Percentiles rank a stretch among this genome's conserved stretches.
phyloP scores from a whole-genome alignment of 1,140 invertebrate species.

The Proctacanthus coquilletti region DNA sequence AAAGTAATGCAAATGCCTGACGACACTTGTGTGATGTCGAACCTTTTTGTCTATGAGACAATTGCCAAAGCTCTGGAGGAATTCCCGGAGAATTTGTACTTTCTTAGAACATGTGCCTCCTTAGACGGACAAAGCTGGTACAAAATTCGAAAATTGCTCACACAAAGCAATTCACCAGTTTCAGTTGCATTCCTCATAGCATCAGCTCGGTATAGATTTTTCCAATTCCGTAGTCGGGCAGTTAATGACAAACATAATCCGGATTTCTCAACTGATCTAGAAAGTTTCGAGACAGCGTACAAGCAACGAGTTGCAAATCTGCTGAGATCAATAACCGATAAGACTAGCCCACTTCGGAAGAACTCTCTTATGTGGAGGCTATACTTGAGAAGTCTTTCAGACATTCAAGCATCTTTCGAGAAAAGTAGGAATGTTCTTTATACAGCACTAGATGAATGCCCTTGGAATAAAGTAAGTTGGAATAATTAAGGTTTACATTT shows the following conservation, averaged over 20 bases:
- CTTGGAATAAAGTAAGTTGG: slow-evolving; percentile 46
- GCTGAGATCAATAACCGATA: slow-evolving; percentile 14
- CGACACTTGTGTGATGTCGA: slow-evolving; percentile 12
- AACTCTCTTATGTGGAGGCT: slow-evolving; percentile 27
- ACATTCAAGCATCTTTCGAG: slow-evolving; percentile 14
- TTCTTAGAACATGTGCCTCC: slow-evolving; percentile 26
- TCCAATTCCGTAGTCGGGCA: neutral
- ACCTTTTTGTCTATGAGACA: slow-evolving; percentile 17
- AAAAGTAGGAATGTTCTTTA: slow-evolving; percentile 33
- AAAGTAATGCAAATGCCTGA: slow-evolving; percentile 28
- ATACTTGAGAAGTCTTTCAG: slow-evolving; percentile 18
- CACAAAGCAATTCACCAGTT: slow-evolving; percentile 13
- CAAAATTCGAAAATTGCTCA: slow-evolving; percentile 11
- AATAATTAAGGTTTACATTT: neutral
- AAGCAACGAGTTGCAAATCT: slow-evolving; percentile 21
- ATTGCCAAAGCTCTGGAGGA: slow-evolving; percentile 26
- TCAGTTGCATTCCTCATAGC: slow-evolving; percentile 16
- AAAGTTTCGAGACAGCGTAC: slow-evolving; percentile 6
- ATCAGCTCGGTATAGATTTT: slow-evolving; percentile 13
- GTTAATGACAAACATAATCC: slow-evolving; percentile 2
- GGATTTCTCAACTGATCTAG: slow-evolving; percentile 1
- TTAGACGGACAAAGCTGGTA: slow-evolving; percentile 14
- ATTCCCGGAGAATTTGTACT: slow-evolving; percentile 40
- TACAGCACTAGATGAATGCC: slow-evolving; percentile 42
- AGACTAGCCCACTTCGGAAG: slow-evolving; percentile 11